Percentiles rank a stretch among this genome's conserved stretches.
Conservation (phyloP, 1,140 invertebrate species). For the Camponotus pennsylvanicus region DNA sequence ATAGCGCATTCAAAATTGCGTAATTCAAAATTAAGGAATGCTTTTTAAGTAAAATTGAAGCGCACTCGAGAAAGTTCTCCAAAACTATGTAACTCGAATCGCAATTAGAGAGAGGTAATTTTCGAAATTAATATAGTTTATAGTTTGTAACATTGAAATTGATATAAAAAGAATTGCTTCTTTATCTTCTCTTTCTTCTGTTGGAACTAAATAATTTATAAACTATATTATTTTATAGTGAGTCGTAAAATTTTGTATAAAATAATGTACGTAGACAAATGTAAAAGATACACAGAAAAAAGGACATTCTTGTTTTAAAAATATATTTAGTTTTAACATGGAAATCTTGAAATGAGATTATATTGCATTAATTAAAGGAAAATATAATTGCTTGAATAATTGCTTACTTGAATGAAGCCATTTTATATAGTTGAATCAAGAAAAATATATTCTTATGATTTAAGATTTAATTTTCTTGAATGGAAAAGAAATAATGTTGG, state of each 20-base stretch:
- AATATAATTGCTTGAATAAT: no score
- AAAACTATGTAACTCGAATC: neutral
- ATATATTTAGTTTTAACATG: no score
- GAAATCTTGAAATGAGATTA: no score
- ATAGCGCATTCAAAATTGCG: constrained; percentile 19
- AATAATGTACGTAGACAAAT: neutral
- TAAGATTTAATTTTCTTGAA: no score
- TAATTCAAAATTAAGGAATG: constrained; percentile 7
- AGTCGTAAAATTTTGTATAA: neutral
- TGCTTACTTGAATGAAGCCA: no score
- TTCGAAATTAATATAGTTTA: neutral
- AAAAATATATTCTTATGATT: no score
- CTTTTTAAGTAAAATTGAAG: constrained; percentile 32
- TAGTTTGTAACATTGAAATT: constrained; percentile 1
- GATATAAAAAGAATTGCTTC: neutral
- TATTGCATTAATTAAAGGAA: no score
- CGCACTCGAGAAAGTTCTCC: neutral
- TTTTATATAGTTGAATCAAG: no score
- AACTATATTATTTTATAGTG: neutral
- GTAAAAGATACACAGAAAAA: neutral
- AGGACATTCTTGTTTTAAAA: no score
- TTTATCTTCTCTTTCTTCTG: neutral
- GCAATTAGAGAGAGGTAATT: neutral
- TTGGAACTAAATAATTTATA: neutral
- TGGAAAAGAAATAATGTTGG: no score